A percentile compares a stretch with the other conserved stretches of the same genome.
phyloP scores from a whole-genome alignment of 2,888 invertebrate genomes.

The Cheiracanthium punctorium region DNA sequence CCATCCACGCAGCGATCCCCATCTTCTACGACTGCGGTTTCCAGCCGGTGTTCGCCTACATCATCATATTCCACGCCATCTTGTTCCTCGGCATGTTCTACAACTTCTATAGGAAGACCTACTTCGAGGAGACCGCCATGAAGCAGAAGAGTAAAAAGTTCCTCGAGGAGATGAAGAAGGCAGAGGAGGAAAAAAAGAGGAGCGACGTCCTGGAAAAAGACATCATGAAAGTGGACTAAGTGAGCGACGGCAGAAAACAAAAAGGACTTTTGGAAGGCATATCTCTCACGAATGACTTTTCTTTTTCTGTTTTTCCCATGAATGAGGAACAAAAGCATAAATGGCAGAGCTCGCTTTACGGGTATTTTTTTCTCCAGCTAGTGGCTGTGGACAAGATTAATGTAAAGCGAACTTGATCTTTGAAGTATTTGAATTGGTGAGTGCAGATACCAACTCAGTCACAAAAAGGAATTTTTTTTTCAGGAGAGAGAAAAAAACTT shows the following conservation, averaged over 20 bases:
- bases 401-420: too few relatives aligned
- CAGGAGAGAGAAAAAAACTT: too few relatives aligned
- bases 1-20: slow-evolving; percentile 69
- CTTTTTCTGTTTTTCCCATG: too few relatives aligned
- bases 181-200: background rate
- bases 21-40: slow-evolving; percentile 76
- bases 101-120: slow-evolving; percentile 76
- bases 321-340: too few relatives aligned
- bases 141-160: slow-evolving; percentile 50
- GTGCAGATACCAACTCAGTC: too few relatives aligned
- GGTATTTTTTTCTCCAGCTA: too few relatives aligned
- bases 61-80: slow-evolving; percentile 77
- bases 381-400: too few relatives aligned
- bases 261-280: background rate
- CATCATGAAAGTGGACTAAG: background rate
- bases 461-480: too few relatives aligned
- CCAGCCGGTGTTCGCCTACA: slow-evolving; percentile 76
- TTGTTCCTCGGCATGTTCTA: slow-evolving; percentile 77
- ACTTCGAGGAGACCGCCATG: slow-evolving; percentile 73
- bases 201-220: background rate
- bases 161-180: slow-evolving; percentile 37
- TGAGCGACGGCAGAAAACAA: too few relatives aligned
- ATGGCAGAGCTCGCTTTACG: too few relatives aligned
- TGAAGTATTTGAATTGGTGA: too few relatives aligned
- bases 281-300: background rate